Evolutionary conservation across 2,888 invertebrate genomes (phyloP).

Genomic region (Amblyjoppa fuscipennis): DNA sequence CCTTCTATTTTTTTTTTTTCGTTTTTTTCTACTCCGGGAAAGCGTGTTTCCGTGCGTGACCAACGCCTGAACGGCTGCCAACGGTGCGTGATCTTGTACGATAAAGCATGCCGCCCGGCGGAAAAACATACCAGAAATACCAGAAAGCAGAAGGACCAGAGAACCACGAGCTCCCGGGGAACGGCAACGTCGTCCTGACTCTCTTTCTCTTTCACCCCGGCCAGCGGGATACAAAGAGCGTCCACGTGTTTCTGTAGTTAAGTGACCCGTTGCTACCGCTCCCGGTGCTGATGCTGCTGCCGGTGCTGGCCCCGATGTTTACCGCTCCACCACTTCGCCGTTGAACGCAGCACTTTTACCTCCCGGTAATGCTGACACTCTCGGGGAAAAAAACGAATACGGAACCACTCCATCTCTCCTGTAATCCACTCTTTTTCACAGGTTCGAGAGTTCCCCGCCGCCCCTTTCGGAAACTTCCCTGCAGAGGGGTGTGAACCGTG

Average conservation of each 20-base stretch:
- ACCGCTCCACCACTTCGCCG: constrained; percentile 52
- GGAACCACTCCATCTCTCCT: constrained; percentile 22
- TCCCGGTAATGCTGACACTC: constrained; percentile 59
- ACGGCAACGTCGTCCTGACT: constrained; percentile 42
- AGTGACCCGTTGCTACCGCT: constrained; percentile 40
- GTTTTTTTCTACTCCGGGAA: constrained; percentile 33
- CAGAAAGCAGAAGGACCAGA: constrained; percentile 31
- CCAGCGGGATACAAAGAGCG: constrained; percentile 60
- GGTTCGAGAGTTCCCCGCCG: background rate
- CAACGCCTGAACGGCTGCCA: constrained; percentile 24
- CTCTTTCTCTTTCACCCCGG: background rate
- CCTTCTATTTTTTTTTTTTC: constrained; percentile 5
- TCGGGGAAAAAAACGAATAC: constrained; percentile 36
- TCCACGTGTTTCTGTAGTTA: constrained; percentile 66
- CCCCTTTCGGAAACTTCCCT: background rate
- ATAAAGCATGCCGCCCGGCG: constrained; percentile 47
- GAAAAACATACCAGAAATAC: constrained; percentile 17
- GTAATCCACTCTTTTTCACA: constrained; percentile 19
- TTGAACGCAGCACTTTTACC: constrained; percentile 67
- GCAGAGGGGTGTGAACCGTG: too few species aligned
- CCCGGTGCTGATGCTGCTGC: constrained; percentile 30
- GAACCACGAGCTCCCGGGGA: constrained; percentile 39
- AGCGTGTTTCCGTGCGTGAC: constrained; percentile 53
- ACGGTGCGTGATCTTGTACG: constrained; percentile 26
- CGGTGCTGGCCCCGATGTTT: constrained; percentile 50